These are phyloP conservation scores for Chascanopsetta lugubris DNA, from an alignment of 2,113 vertebrate species.

Conservation along the genomic window DNA sequence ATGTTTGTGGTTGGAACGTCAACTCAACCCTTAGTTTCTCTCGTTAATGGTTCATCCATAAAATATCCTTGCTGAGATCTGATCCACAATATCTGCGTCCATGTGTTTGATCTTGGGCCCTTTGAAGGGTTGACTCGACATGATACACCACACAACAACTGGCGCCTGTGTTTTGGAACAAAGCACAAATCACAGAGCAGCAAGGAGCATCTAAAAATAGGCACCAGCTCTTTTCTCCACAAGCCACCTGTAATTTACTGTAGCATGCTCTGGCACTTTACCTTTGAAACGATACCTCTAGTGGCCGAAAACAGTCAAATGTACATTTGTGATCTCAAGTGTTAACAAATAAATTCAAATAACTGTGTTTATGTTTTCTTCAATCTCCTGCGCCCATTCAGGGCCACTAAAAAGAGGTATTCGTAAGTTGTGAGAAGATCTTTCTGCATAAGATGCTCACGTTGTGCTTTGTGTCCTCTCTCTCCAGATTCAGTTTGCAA, in stretches of 20 bases:
- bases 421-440: background rate
- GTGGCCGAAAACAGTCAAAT: background rate
- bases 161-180: conserved; percentile 59
- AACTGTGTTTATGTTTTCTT: too few relatives aligned
- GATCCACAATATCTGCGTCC: conserved; percentile 22
- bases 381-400: too few relatives aligned
- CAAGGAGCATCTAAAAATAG: conserved; percentile 62
- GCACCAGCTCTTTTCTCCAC: conserved; percentile 22
- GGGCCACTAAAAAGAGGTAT: too few relatives aligned
- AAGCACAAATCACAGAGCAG: conserved; percentile 61
- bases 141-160: conserved; percentile 40
- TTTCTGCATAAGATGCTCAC: background rate
- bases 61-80: conserved; percentile 1
- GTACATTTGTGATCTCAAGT: background rate
- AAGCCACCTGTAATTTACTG: conserved; percentile 54
- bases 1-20: conserved; percentile 8
- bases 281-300: conserved; percentile 6
- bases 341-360: too few relatives aligned
- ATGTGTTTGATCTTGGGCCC: conserved; percentile 58
- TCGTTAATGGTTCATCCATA: conserved; percentile 2
- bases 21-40: conserved; percentile 24
- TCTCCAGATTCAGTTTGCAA: conserved; percentile 95
- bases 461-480: background rate
- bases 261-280: conserved; percentile 35
- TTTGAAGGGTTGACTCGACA: conserved; percentile 61